These are phyloP conservation scores for Amniataba percoides DNA, from an alignment of 2,797 vertebrate species.

Conservation along the genomic window DNA sequence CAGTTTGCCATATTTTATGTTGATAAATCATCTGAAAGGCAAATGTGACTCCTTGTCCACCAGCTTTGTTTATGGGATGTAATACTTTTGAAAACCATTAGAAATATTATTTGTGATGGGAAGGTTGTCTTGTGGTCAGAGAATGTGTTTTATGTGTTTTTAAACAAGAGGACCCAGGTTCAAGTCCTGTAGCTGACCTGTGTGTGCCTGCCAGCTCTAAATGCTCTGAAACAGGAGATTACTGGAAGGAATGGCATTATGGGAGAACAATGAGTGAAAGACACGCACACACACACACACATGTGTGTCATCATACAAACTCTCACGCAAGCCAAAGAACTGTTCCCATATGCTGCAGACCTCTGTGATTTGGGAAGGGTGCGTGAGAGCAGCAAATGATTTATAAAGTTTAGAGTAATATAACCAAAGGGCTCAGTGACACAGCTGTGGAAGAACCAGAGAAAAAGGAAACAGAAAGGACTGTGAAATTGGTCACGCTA, in stretches of 20 bases:
- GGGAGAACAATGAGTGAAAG: slow-evolving; percentile 33
- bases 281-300: slow-evolving; percentile 24
- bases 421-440: slow-evolving; percentile 49
- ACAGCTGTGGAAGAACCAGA: slow-evolving; percentile 53
- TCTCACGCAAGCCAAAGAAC: slow-evolving; percentile 58
- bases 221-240: slow-evolving; percentile 46
- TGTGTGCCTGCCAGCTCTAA: slow-evolving; percentile 35
- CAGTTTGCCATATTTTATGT: too few species aligned
- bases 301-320: slow-evolving; percentile 42
- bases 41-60: too few species aligned
- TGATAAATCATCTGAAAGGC: too few species aligned
- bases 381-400: slow-evolving; percentile 62
- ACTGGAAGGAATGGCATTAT: slow-evolving; percentile 43
- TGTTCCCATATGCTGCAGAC: slow-evolving; percentile 69
- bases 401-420: slow-evolving; percentile 40
- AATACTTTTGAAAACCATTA: slow-evolving; percentile 21
- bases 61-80: neutral
- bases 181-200: slow-evolving; percentile 9
- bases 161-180: neutral
- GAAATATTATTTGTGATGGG: slow-evolving; percentile 1
- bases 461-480: slow-evolving; percentile 42
- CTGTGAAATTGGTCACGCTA: slow-evolving; percentile 39
- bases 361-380: slow-evolving; percentile 53
- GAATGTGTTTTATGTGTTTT: neutral
- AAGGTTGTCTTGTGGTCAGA: neutral